These are phyloP conservation scores for Clupea harengus DNA, from an alignment of 2,113 vertebrate genomes.

Conservation along the genomic window DNA sequence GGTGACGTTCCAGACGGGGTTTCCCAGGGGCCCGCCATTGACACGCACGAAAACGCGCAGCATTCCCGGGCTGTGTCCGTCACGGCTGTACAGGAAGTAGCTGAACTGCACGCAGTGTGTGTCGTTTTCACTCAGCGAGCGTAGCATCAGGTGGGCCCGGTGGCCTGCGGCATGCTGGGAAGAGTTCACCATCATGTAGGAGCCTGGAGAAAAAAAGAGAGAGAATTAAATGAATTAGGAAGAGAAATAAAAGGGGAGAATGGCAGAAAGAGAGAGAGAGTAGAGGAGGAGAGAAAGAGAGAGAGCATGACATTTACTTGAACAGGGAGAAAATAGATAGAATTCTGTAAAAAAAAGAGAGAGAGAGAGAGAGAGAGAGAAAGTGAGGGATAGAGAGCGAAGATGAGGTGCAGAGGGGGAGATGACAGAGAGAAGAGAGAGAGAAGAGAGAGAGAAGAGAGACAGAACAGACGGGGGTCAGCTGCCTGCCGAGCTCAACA, in stretches of 20 bases:
- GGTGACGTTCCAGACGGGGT: conserved; percentile 86
- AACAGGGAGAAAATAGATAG: background rate
- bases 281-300: background rate
- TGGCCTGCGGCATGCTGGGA: conserved; percentile 85
- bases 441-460: background rate
- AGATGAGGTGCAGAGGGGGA: background rate
- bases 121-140: conserved; percentile 91
- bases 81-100: conserved; percentile 91
- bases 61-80: conserved; percentile 86
- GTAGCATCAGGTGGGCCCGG: conserved; percentile 83
- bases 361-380: conserved; percentile 3
- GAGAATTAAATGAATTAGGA: conserved; percentile 17
- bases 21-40: conserved; percentile 82
- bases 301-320: background rate
- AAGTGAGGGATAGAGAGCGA: background rate
- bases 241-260: background rate
- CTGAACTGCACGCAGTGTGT: conserved; percentile 98
- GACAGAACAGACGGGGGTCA: background rate
- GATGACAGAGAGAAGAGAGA: background rate
- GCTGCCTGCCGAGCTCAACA: background rate
- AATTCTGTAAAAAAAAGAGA: background rate
- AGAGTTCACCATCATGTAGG: conserved; percentile 89
- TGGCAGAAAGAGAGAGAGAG: conserved; percentile 8
- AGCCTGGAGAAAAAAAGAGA: conserved; percentile 68
- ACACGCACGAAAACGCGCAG: conserved; percentile 85